Evolutionary conservation across 2,888 invertebrate genomes (phyloP).

Genomic region (Chydorus sphaericus): DNA sequence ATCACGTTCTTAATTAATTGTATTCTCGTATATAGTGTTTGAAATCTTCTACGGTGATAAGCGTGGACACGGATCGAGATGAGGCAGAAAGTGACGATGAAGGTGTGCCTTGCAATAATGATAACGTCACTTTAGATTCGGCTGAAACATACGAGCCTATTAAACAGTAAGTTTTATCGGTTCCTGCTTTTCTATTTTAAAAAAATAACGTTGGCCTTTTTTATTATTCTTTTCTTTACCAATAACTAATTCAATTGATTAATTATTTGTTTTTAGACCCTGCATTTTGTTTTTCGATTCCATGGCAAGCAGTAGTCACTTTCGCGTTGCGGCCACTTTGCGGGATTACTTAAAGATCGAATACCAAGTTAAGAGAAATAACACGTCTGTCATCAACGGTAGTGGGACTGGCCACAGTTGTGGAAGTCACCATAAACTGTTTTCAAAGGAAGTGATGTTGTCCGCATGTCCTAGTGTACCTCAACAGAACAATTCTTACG

Average conservation of each 20-base stretch:
- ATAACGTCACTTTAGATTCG: too few species aligned
- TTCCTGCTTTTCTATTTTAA: not conserved
- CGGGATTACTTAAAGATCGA: constrained; percentile 83
- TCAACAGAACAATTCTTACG: constrained; percentile 93
- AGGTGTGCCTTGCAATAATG: constrained; percentile 34
- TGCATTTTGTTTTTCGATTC: constrained; percentile 94
- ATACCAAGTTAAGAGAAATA: constrained; percentile 49
- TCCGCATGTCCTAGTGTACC: constrained; percentile 82
- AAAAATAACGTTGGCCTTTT: not conserved
- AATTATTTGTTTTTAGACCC: constrained; percentile 45
- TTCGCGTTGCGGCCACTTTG: constrained; percentile 72
- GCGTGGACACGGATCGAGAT: constrained; percentile 50
- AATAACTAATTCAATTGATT: not conserved
- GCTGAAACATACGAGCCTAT: not conserved
- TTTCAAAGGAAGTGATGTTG: constrained; percentile 68
- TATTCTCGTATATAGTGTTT: too few species aligned
- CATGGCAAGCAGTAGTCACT: constrained; percentile 58
- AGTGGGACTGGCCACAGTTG: not conserved
- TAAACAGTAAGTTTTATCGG: constrained; percentile 11
- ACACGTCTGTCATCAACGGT: constrained; percentile 1
- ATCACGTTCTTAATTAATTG: not conserved
- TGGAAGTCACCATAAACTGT: constrained; percentile 32
- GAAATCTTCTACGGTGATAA: constrained; percentile 7
- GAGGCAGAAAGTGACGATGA: constrained; percentile 71
- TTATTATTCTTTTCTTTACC: not conserved